Conservation (phyloP, 2,888 invertebrate genomes). For the Andrena chrysosceles region DNA sequence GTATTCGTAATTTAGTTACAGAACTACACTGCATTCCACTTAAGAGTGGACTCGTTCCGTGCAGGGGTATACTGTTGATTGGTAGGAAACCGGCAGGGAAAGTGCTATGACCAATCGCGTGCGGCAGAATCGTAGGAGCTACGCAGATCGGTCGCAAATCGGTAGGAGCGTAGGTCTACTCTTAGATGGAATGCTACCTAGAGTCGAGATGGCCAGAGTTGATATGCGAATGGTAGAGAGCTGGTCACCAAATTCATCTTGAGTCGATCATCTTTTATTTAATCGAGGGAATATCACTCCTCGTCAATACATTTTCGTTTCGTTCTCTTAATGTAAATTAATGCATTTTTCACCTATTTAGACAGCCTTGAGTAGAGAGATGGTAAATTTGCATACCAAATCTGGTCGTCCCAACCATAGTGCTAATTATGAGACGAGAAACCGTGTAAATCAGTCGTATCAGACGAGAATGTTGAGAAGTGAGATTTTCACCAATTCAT, state of each 20-base stretch:
- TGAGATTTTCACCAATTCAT: not conserved
- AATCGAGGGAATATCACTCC: constrained; percentile 1
- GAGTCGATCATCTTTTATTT: not conserved
- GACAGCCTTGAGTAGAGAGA: too few relatives aligned
- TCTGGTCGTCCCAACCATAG: not conserved
- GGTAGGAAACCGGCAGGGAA: too few relatives aligned
- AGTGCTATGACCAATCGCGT: too few relatives aligned
- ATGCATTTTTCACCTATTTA: too few relatives aligned
- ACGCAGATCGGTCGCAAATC: too few relatives aligned
- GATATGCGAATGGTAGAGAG: not conserved
- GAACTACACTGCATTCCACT: not conserved
- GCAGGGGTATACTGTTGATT: too few relatives aligned
- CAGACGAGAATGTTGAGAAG: not conserved
- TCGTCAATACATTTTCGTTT: not conserved
- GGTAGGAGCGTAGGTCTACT: too few relatives aligned
- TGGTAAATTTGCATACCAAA: too few relatives aligned
- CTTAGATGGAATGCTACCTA: too few relatives aligned
- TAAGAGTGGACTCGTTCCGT: too few relatives aligned
- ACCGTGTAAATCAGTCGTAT: constrained; percentile 16
- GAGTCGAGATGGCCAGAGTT: too few relatives aligned
- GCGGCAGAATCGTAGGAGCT: too few relatives aligned
- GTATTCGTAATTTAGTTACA: not conserved
- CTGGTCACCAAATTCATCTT: not conserved
- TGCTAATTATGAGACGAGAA: not conserved
- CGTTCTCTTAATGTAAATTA: not conserved